Evolutionary conservation across 2,113 vertebrate genomes (phyloP), one percentile per base, ranked within the genome.

Genomic region (Siniperca chuatsi): DNA sequence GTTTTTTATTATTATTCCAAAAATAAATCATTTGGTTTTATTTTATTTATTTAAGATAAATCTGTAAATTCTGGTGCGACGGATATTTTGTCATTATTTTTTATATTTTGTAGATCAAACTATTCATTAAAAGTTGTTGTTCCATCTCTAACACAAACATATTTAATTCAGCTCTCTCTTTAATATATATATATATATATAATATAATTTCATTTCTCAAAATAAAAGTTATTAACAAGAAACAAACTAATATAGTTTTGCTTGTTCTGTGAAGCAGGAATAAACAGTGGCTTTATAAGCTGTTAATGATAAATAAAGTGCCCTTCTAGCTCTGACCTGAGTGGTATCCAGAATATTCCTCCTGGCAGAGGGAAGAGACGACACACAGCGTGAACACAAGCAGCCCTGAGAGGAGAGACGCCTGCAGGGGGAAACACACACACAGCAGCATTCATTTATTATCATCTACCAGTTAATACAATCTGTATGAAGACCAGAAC

Each of bases 291-390:
- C 29, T 29, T 29, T 29, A 29, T 29, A 29, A 29, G 29, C 29
- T 29, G 29, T 29, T 29, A 29, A 29, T 29, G 29, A 29, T 29
- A 29, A 29, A 29, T 29, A 29, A 29, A 29, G 29, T 29, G 29
- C 29, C 29, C 29, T 29, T 29, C 29, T 29, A 29, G 2, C 42
- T 79, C 79, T 61, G 76, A 96, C 94, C 92, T 94, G 95, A 96
- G 76, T 92, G 83, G 55, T 90, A 52, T 83, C 90, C 92, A 64
- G 93, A 95, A 74, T 87, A 90, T 6, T 95, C 90, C 0, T 96
- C 90, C 90, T 96, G 95, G 37, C 89, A 89, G 37, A 90, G 83
- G 60, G 90, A 76, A 0, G 73, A 81, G 84, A 80, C 42, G 46
- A 81, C 65, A 37, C 86, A 92, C 75, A 95, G 77, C 79, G 89